Percentiles rank a stretch among this genome's conserved stretches.
Evolutionary conservation across 2,797 vertebrate species (phyloP).

Genomic region (Coreius guichenoti): DNA sequence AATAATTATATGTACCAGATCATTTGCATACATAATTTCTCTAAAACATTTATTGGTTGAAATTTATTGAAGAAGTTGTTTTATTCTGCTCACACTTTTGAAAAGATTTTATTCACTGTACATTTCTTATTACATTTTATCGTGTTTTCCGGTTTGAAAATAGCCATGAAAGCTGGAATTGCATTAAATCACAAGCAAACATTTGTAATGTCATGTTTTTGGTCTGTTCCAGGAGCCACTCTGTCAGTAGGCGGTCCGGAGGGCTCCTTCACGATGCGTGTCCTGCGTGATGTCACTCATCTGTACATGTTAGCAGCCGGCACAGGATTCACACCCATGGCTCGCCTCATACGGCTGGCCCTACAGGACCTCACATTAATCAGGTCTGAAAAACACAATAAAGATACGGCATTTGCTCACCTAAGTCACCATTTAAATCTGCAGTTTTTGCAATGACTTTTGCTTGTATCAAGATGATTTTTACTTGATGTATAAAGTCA

Average conservation of each 20-base stretch:
- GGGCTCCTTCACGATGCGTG: conserved; percentile 83
- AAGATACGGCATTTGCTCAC: not conserved
- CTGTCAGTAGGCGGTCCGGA: conserved; percentile 86
- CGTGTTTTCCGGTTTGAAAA: not conserved
- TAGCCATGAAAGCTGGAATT: not conserved
- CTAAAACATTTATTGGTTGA: not conserved
- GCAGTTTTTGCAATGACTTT: not conserved
- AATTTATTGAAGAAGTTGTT: not conserved
- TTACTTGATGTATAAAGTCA: not conserved
- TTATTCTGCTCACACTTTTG: not conserved
- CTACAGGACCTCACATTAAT: conserved; percentile 76
- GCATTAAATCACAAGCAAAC: not conserved
- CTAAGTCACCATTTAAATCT: not conserved
- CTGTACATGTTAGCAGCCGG: conserved; percentile 92
- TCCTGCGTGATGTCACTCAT: conserved; percentile 82
- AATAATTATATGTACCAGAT: not conserved
- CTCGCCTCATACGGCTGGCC: conserved; percentile 82
- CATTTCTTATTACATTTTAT: not conserved
- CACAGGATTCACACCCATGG: conserved; percentile 96
- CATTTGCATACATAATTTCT: not conserved
- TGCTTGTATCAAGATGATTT: not conserved
- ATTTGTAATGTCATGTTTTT: not conserved
- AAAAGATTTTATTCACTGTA: not conserved
- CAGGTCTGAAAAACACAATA: conserved; percentile 72
- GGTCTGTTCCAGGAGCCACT: conserved; percentile 78